phyloP scores from a whole-genome alignment of 2,888 invertebrate genomes.

The Eupithecia pulchellata region DNA sequence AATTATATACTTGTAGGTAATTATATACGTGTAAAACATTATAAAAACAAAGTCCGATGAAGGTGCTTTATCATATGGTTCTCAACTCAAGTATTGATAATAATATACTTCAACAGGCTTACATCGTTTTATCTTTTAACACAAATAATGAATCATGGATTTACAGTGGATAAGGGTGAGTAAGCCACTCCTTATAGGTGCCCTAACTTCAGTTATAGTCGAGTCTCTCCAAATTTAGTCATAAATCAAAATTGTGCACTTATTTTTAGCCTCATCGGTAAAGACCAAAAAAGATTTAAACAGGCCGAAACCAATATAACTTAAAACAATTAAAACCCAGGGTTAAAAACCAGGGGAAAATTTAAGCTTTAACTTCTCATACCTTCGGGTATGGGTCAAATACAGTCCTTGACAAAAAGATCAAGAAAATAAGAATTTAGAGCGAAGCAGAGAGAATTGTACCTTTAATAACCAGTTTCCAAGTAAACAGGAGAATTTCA shows the following conservation, averaged over 20 bases:
- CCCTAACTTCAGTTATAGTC: neutral
- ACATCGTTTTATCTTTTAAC: slow-evolving; percentile 2
- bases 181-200: neutral
- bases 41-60: neutral
- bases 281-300: neutral
- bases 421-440: neutral
- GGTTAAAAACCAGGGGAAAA: too few species aligned
- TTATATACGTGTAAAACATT: neutral
- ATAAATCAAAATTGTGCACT: neutral
- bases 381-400: too few species aligned
- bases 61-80: neutral
- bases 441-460: neutral
- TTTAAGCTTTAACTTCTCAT: too few species aligned
- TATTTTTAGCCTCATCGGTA: neutral
- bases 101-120: neutral
- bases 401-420: neutral
- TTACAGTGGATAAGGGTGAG: slow-evolving; percentile 2
- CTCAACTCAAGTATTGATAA: slow-evolving; percentile 2
- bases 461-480: neutral
- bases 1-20: too few species aligned
- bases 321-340: too few species aligned
- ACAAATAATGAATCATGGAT: neutral
- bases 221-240: neutral
- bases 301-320: neutral
- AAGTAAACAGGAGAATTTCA: neutral